Evolutionary conservation across 2,113 vertebrate genomes (phyloP), one percentile per base, ranked within the genome.

Genomic region (Chaenogobius annularis): DNA sequence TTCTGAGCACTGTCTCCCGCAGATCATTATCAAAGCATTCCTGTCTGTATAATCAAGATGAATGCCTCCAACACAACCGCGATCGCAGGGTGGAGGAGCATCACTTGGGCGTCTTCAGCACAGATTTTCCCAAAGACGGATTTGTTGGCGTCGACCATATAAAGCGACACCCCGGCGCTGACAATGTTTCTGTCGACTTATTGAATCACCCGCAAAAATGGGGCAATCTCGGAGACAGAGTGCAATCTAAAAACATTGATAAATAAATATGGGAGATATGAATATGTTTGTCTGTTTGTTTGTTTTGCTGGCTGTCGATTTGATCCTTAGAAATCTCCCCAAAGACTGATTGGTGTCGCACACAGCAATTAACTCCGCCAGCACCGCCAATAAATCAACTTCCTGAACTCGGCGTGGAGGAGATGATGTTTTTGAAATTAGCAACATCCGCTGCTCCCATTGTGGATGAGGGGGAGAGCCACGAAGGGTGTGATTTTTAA

Each of bases 361-460:
- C 88, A 70, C 86, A 37, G 92, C 93, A 93, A 93, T 94, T 93
- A 93, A 92, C 92, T 93, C 89, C 56, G 58, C 71, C 62, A 85
- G 88, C 85, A 85, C 90, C 92, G 89, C 91, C 93, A 95, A 97
- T 98, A 98, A 96, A 98, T 98, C 96, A 97, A 95, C 93, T 94
- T 96, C 94, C 91, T 95, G 94, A 91, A 96, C 93, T 90, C 94
- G 93, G 94, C 91, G 91, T 92, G 91, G 94, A 95, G 95, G 86
- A 88, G 90, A 85, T 95, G 95, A 94, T 95, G 95, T 95, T 94
- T 93, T 92, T 91, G 94, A 96, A 97, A 97, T 98, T 95, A 96
- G 95, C 94, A 92, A 92, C 94, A 94, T 95, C 95, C 95, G 94
- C 95, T 93, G 94, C 94, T 94, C 94, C 81, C 94, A 94, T 93